Evolutionary conservation across 92 coral and sea anemone genomes (phyloP), one percentile per base, ranked within the genome.

Genomic region (Micromussa lordhowensis): DNA sequence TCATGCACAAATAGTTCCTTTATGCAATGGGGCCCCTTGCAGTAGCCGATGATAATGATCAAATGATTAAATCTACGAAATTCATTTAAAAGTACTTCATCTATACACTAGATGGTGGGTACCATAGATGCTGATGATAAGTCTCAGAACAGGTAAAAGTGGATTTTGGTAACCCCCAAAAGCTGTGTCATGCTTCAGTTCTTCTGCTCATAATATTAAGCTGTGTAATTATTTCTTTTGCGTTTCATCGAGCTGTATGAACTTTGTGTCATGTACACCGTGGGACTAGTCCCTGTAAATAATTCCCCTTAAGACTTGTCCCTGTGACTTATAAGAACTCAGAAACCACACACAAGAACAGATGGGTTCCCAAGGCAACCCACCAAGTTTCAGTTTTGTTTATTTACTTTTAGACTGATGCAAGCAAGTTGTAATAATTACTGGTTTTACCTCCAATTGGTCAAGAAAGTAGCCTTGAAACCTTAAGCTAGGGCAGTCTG

Each of bases 361-460:
- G 68, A 61, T 61, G 68, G 68, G 68, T 61, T 61, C 68, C 26
- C 68, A 18, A 61, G 68, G 68, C 68, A 61, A 61, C 68, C 68
- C 68, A 18, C 68, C 68, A 18, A 61, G 68, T 61, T 17, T 61
- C 26, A 61, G 26, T 24, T 61, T 61, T 61, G 68, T 61, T 61
- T 61, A 61, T 61, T 61, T 61, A 18, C 68, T 61, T 61, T 61
- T 61, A 61, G 24, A 61, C 17, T n/a, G n/a, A 61, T 61, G 68
- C 1, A 61, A 18, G 68, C 68, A 61, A 61, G 68, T 61, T 58
- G 9, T 21, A 58, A 58, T 58, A n/a, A n/a, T n/a, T n/a, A n/a
- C n/a, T 58, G 11, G 16, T 58, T 58, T 58, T 58, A 58, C 64
- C 64, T 58, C 64, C n/a, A n/a, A n/a, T n/a, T n/a, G n/a, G n/a